Conservation (phyloP, 2,113 vertebrate genomes). For the Hystrix brachyura region DNA sequence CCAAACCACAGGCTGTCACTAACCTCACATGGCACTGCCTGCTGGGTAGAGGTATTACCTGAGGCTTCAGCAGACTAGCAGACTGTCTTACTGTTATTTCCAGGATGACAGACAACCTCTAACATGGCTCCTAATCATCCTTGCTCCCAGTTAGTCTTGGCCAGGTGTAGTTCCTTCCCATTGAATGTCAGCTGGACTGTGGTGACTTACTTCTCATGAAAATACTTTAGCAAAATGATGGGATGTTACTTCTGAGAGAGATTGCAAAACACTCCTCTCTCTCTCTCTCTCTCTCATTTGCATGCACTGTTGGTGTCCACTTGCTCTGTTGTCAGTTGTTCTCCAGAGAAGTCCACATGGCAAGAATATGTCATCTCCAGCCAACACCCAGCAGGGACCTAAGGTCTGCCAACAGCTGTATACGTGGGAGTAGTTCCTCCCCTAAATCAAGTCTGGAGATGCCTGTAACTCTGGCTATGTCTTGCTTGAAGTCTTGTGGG, state of each 20-base stretch:
- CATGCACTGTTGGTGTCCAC: conserved; percentile 10
- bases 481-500: background rate
- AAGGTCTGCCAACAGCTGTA: background rate
- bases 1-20: background rate
- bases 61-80: background rate
- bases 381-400: background rate
- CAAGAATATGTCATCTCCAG: conserved; percentile 14
- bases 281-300: background rate
- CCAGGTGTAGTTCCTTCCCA: background rate
- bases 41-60: background rate
- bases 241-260: background rate
- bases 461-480: background rate
- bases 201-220: background rate
- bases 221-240: background rate
- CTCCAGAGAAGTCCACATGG: background rate
- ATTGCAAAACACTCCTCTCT: conserved; percentile 7
- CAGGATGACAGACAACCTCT: background rate
- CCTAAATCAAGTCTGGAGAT: background rate
- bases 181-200: background rate
- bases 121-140: background rate
- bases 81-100: background rate
- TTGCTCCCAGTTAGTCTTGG: background rate
- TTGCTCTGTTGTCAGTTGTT: background rate
- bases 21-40: background rate
- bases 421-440: conserved; percentile 2